A percentile compares a stretch with the other conserved stretches of the same genome.
phyloP scores from a whole-genome alignment of 2,888 invertebrate species.

The Epistrophella euchroma region DNA sequence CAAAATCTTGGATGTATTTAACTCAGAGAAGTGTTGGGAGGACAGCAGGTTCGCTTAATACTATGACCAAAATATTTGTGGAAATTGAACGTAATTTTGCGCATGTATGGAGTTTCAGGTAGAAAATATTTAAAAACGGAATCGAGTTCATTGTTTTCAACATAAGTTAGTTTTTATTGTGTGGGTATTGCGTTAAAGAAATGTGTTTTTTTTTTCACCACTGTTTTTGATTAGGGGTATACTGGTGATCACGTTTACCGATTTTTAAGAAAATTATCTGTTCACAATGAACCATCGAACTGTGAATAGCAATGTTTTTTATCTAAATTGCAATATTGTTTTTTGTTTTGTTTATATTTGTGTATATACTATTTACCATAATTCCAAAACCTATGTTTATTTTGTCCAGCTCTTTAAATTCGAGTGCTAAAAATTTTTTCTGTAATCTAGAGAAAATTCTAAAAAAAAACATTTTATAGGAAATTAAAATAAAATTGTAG shows the following conservation, averaged over 20 bases:
- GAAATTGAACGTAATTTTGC: slow-evolving; percentile 18
- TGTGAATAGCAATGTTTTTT: too few relatives aligned
- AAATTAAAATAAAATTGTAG: too few relatives aligned
- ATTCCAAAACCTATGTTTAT: too few relatives aligned
- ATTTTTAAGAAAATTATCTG: neutral
- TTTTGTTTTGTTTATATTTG: too few relatives aligned
- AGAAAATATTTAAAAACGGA: slow-evolving; percentile 65
- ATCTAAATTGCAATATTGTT: too few relatives aligned
- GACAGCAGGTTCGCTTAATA: slow-evolving; percentile 13
- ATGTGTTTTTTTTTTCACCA: neutral
- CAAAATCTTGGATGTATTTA: slow-evolving; percentile 2
- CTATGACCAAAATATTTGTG: slow-evolving; percentile 29
- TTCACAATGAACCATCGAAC: neutral
- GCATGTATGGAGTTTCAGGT: slow-evolving; percentile 42
- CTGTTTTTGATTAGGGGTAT: neutral
- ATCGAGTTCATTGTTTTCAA: slow-evolving; percentile 54
- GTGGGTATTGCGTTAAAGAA: neutral
- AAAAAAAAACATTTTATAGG: too few relatives aligned
- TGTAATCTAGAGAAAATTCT: too few relatives aligned
- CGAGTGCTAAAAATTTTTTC: too few relatives aligned
- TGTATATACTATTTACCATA: too few relatives aligned
- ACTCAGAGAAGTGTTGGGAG: slow-evolving; percentile 18
- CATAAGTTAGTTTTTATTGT: neutral
- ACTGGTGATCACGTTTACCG: neutral
- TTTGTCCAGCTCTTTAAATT: too few relatives aligned